Evolutionary conservation across 2,113 vertebrate genomes (phyloP).

Genomic region (Ochotona princeps): DNA sequence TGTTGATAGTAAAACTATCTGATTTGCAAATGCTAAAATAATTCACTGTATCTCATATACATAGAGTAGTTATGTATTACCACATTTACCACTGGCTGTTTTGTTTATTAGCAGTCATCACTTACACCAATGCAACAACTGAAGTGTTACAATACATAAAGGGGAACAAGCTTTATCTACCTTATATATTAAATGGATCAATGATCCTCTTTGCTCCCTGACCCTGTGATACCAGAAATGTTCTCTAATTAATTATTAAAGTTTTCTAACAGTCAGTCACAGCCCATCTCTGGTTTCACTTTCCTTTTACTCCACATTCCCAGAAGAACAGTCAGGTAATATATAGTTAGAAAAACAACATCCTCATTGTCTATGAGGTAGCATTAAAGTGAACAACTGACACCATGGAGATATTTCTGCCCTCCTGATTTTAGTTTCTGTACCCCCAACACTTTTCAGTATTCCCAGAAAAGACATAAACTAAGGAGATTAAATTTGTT

Average conservation of each 20-base stretch:
- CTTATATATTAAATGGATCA: conserved; percentile 87
- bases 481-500: conserved; percentile 32
- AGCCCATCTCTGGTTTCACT: conserved; percentile 87
- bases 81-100: background rate
- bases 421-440: background rate
- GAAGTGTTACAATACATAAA: conserved; percentile 56
- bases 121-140: background rate
- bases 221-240: conserved; percentile 90
- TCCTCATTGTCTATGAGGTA: conserved; percentile 70
- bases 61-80: background rate
- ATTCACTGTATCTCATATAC: background rate
- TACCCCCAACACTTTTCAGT: background rate
- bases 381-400: conserved; percentile 48
- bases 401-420: conserved; percentile 48
- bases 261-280: conserved; percentile 90
- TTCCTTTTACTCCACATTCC: conserved; percentile 82
- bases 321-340: conserved; percentile 80
- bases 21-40: conserved; percentile 62
- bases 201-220: conserved; percentile 84
- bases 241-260: conserved; percentile 94
- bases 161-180: conserved; percentile 80
- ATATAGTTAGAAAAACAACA: conserved; percentile 81
- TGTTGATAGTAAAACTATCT: background rate
- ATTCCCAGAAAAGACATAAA: conserved; percentile 44
- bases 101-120: background rate